Evolutionary conservation across 2,113 vertebrate genomes (phyloP).

Genomic region (Mola mola): DNA sequence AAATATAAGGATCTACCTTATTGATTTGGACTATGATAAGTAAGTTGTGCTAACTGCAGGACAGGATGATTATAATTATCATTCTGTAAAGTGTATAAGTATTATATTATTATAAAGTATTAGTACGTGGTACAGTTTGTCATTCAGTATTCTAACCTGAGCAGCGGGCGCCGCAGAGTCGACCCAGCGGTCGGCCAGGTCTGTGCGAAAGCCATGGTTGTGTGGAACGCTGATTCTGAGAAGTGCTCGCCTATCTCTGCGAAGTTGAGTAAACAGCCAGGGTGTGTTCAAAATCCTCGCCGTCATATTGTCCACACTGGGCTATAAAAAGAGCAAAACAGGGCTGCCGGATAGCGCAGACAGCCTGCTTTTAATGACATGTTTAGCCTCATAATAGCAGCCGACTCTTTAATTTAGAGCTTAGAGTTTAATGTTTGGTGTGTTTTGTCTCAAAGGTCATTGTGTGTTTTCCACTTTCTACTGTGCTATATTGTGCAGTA

Average conservation of each 20-base stretch:
- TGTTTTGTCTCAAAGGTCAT: constrained; percentile 29
- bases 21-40: too few relatives aligned
- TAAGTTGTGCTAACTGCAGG: too few relatives aligned
- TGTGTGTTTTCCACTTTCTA: constrained; percentile 24
- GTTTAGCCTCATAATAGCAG: constrained; percentile 62
- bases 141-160: too few relatives aligned
- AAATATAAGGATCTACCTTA: too few relatives aligned
- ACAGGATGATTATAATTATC: too few relatives aligned
- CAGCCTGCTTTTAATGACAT: constrained; percentile 65
- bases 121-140: too few relatives aligned
- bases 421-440: constrained; percentile 40
- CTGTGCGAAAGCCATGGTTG: neutral
- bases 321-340: constrained; percentile 69
- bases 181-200: too few relatives aligned
- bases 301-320: constrained; percentile 47
- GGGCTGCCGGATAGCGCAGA: constrained; percentile 52
- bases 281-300: constrained; percentile 59
- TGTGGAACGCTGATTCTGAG: constrained; percentile 17
- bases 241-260: constrained; percentile 29
- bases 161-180: too few relatives aligned
- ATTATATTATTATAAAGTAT: too few relatives aligned
- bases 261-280: constrained; percentile 63
- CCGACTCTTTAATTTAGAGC: constrained; percentile 66
- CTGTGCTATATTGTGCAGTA: neutral
- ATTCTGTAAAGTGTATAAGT: too few relatives aligned